Conservation (phyloP, 2,113 vertebrate genomes). For the Sylvicapra grimmia region DNA sequence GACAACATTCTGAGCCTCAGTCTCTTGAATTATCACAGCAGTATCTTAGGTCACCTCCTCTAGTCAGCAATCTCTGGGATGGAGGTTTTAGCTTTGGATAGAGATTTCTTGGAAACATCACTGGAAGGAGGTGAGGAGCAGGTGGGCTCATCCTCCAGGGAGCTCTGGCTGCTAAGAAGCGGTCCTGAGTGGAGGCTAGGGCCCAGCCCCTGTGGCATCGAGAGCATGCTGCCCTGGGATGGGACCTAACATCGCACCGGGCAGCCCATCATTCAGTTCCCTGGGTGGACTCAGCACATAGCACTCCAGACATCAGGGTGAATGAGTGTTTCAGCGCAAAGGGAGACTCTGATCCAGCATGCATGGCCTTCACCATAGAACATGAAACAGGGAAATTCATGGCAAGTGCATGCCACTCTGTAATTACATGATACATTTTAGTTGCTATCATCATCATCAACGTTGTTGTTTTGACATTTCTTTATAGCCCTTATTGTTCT, state of each 20-base stretch:
- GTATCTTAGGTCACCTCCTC: not conserved
- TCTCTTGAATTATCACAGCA: not conserved
- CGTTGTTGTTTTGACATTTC: not conserved
- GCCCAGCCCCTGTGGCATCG: not conserved
- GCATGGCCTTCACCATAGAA: not conserved
- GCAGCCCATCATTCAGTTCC: rapidly evolving
- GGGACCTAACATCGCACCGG: rapidly evolving
- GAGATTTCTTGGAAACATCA: not conserved
- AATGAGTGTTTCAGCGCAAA: not conserved
- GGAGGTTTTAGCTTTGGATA: not conserved
- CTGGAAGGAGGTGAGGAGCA: not conserved
- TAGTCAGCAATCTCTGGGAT: not conserved
- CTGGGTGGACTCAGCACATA: not conserved
- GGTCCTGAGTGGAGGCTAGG: not conserved
- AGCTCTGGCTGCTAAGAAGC: not conserved
- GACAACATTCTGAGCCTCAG: not conserved
- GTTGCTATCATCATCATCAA: not conserved
- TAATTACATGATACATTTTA: not conserved
- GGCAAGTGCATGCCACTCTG: not conserved
- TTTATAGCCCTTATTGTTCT: not conserved
- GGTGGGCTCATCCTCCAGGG: not conserved
- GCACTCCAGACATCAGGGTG: not conserved
- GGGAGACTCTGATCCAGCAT: too few relatives aligned
- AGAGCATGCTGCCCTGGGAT: too few relatives aligned
- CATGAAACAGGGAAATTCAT: not conserved